These are phyloP conservation scores for Setipinna tenuifilis DNA, from an alignment of 2,797 vertebrate genomes.

Conservation along the genomic window DNA sequence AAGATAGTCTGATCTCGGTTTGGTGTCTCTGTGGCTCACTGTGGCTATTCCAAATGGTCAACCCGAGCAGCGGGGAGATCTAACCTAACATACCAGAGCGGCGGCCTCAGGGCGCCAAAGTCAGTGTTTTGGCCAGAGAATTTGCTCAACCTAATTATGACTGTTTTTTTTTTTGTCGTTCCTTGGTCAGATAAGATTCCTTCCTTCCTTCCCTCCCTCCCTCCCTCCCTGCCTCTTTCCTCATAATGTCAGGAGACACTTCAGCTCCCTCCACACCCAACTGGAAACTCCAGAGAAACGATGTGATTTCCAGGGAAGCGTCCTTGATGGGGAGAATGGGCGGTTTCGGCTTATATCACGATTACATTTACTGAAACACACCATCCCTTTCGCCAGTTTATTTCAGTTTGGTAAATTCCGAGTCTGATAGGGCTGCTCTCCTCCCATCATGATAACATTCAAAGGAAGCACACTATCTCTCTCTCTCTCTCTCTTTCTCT, in stretches of 20 bases:
- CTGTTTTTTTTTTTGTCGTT: background rate
- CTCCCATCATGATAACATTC: too few relatives aligned
- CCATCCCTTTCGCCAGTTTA: too few relatives aligned
- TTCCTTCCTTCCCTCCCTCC: background rate
- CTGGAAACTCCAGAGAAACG: background rate
- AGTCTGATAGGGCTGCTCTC: too few relatives aligned
- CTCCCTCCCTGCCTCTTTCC: background rate
- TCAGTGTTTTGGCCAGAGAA: background rate
- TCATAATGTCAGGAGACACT: background rate
- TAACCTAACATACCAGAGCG: background rate
- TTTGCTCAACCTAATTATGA: background rate
- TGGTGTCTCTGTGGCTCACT: background rate
- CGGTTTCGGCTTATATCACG: background rate
- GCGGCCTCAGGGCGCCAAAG: background rate
- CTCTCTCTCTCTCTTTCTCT: too few relatives aligned
- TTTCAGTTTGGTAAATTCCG: too few relatives aligned
- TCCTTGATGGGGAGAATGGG: background rate
- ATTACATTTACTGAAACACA: background rate
- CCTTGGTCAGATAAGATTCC: background rate
- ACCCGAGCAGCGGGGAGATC: background rate
- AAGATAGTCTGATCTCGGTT: background rate
- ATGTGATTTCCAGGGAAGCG: background rate
- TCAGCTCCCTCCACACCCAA: background rate
- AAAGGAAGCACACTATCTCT: background rate
- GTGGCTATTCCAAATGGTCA: background rate